These are phyloP conservation scores for Crematogaster levior DNA, from an alignment of 2,888 invertebrate genomes.

Conservation along the genomic window DNA sequence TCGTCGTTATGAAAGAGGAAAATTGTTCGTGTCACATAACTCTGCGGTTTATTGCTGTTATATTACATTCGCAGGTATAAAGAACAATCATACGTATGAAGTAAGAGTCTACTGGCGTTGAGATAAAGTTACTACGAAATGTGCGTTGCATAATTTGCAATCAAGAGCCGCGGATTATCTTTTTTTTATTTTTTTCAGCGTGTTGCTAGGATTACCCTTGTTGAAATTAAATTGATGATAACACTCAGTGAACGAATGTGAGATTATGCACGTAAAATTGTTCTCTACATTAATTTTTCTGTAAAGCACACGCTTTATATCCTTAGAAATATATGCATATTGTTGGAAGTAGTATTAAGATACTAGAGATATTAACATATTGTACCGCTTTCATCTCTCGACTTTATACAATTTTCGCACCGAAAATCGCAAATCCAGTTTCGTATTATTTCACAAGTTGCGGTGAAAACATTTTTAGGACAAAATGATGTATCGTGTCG, in stretches of 20 bases:
- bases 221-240: constrained; percentile 34
- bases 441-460: not conserved
- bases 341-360: constrained; percentile 18
- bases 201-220: constrained; percentile 27
- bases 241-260: not conserved
- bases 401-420: not conserved
- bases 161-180: constrained; percentile 21
- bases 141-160: constrained; percentile 31
- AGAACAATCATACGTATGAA: constrained; percentile 36
- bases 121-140: constrained; percentile 22
- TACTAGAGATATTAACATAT: constrained; percentile 15
- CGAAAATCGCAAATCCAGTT: not conserved
- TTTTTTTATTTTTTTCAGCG: not conserved
- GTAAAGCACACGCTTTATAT: constrained; percentile 18
- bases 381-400: not conserved
- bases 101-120: constrained; percentile 23
- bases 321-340: constrained; percentile 3
- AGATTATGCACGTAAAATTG: constrained; percentile 4
- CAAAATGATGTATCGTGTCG: not conserved
- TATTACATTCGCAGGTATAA: constrained; percentile 30
- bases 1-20: constrained; percentile 28
- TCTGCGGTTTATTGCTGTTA: constrained; percentile 38
- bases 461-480: not conserved
- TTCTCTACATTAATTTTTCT: constrained; percentile 15
- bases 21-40: constrained; percentile 36